These are phyloP conservation scores for Spheniscus humboldti DNA, from an alignment of 2,797 vertebrate genomes.

Conservation along the genomic window DNA sequence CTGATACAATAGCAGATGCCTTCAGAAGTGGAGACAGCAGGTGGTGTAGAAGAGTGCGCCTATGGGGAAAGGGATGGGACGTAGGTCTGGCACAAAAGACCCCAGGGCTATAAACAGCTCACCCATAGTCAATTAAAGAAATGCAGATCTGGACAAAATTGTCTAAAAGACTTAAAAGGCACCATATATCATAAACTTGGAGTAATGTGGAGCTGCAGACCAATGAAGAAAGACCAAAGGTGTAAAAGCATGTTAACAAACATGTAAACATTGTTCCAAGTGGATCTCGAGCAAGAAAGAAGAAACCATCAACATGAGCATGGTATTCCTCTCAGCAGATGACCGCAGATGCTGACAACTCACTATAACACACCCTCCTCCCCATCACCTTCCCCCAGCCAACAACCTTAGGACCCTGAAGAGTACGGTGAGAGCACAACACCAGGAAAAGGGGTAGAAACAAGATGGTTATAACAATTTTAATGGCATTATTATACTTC, in stretches of 20 bases:
- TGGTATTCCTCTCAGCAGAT: background rate
- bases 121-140: background rate
- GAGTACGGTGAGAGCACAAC: background rate
- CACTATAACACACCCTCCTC: rapidly evolving
- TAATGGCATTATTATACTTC: background rate
- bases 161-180: background rate
- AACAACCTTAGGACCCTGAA: background rate
- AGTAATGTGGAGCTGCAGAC: background rate
- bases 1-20: background rate
- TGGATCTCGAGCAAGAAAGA: background rate
- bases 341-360: background rate
- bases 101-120: background rate
- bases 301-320: background rate
- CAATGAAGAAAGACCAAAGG: background rate
- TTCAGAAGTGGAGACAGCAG: background rate
- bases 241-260: background rate
- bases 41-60: background rate
- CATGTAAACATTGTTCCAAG: background rate
- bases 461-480: background rate
- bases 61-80: background rate
- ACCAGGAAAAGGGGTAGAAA: background rate
- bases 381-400: background rate
- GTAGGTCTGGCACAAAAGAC: background rate
- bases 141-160: background rate
- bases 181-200: background rate